Base-by-base conservation (phyloP, 2,113 vertebrate species). In the Nycticryphes semicollaris region DNA sequence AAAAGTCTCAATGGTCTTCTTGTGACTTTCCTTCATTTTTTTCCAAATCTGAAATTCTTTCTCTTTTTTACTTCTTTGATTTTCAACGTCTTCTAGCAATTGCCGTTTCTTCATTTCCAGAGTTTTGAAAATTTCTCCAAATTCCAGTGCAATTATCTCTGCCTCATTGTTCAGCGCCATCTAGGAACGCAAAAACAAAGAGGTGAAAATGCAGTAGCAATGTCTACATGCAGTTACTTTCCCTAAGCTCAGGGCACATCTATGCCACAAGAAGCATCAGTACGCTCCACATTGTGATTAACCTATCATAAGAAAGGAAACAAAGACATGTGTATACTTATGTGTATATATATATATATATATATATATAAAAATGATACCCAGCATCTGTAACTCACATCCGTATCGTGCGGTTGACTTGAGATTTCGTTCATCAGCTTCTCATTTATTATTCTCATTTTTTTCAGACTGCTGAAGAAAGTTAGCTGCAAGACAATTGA, bases 401-500 rank as follows among this genome's bases (percentile, higher is more conserved):
- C 80, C 1, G 6, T 33, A 69, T 95, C 90, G 12, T 53, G 67
- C 0, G 72, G 89, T 39, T 21, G 75, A 59, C 88, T 91, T n/a
- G 87, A 67, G 7, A 97, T 75, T 85, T 98, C 97, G 74, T 94
- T 94, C 20, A 37, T 50, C 47, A 98, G 89, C 69, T 94, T 96
- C 80, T 96, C 95, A 60, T 98, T 93, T 70, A 97, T 50, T 28
- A 79, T 68, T 78, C 97, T 96, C 75, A 98, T 87, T 90, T 97
- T 95, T 62, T 97, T 98, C 87, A 98, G 87, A 47, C 80, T 97
- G 72, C 92, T 96, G 78, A 97, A 98, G 95, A 98, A 98, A 35
- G 84, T 85, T 73, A 98, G 89, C 98, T 98, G 91, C 54, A 96
- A 85, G 75, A 78, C 31, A 96, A 63, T 50, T 50, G 14, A 96